These are phyloP conservation scores for Calypte anna DNA, from an alignment of 2,113 vertebrate species.

Conservation along the genomic window DNA sequence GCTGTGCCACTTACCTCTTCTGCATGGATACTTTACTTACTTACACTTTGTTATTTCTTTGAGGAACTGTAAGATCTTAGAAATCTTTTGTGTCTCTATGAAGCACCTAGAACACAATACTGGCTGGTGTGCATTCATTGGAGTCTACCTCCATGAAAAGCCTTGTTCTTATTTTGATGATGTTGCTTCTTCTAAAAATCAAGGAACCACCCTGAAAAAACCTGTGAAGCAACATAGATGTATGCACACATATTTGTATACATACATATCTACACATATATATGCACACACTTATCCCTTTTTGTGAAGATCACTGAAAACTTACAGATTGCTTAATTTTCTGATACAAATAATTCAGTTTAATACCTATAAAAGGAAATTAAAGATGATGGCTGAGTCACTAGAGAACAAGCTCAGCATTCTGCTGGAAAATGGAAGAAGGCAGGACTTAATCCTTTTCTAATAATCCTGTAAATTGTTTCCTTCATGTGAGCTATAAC, in stretches of 20 bases:
- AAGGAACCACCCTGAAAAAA: not conserved
- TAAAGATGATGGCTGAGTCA: not conserved
- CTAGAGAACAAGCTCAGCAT: not conserved
- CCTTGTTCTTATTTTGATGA: not conserved
- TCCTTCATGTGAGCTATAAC: not conserved
- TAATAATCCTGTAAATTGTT: not conserved
- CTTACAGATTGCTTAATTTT: not conserved
- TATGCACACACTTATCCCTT: accelerated
- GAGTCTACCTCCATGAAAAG: not conserved
- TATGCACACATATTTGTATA: not conserved
- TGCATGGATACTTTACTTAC: not conserved
- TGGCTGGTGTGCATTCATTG: not conserved
- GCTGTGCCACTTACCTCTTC: not conserved
- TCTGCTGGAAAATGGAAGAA: not conserved
- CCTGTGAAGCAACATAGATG: not conserved
- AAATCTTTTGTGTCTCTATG: not conserved
- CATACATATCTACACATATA: not conserved
- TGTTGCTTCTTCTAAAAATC: not conserved
- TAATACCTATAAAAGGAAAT: not conserved
- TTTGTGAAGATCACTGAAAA: not conserved
- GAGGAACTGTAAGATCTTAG: not conserved
- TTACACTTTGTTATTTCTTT: not conserved
- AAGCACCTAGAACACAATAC: not conserved
- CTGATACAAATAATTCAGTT: not conserved
- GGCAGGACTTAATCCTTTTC: not conserved